Evolutionary conservation across 2,797 vertebrate genomes (phyloP), one percentile per base, ranked within the genome.

Genomic region (Enteromius argenteus): DNA sequence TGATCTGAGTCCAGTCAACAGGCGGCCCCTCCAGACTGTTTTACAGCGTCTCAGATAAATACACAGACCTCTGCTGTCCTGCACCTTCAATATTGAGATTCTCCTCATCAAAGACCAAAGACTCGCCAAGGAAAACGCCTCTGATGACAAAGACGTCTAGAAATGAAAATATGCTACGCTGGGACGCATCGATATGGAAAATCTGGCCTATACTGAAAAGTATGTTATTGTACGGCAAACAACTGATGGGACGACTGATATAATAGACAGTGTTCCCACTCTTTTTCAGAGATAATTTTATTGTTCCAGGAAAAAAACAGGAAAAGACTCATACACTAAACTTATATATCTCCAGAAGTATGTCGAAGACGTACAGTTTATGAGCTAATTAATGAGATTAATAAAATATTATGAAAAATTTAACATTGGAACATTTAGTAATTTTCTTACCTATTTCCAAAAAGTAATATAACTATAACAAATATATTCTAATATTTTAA

Each of bases 1-100:
- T 76, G 85, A 83, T 85, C 78, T 73, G 82, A 74, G 78, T 79
- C 56, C 73, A 77, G 84, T 58, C 51, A 13, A 73, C 91, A 92
- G 92, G 92, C 91, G 74, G 74, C 77, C 69, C 27, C 42, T 93
- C 91, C 95, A 96, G 95, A 96, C 94, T 96, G 95, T 95, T 95
- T 93, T 95, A 93, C 92, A 94, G 91, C 94, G 94, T 95, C 95
- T 95, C 93, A 95, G 95, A 94, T 95, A 95, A 96, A 95, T 95
- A 96, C 93, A 94, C 93, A 94, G 93, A 92, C 89, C 91, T 87
- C 93, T 93, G 92, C 93, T 91, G 93, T 91, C 90, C 92, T 92
- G 90, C 91, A 75, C 91, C 92, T 92, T 95, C 94, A 95, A 95
- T 95, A 95, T 95, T 95, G 94, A 94, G 93, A 87, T 93, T 90